Evolutionary conservation across 2,113 vertebrate genomes (phyloP), one percentile per base, ranked within the genome.

Genomic region (Odontesthes bonariensis): DNA sequence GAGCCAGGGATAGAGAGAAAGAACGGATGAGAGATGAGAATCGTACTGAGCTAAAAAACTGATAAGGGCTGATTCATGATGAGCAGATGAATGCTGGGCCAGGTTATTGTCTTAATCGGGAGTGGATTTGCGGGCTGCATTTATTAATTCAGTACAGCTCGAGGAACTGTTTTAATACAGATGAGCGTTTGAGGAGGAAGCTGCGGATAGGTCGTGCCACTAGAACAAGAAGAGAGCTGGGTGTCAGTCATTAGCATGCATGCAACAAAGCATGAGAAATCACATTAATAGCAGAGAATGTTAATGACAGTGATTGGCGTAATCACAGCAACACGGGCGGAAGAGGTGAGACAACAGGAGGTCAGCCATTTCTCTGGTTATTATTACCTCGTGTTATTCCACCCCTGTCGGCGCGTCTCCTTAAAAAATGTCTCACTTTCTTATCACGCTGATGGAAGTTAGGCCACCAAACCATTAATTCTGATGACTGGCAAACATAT

Each of bases 251-350:
- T 93, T 89, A 90, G 83, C 79, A 89, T 92, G 89, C 86, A 77
- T 57, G 84, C 76, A 60, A 73, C 83, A 89, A 86, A 83, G 86
- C 81, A 69, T 75, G 75, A 85, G 83, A 87, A 89, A 90, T 87
- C 85, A 86, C 85, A 81, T 89, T 88, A 80, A 90, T 89, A 75
- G 61, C 74, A 1, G 64, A 47, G 83, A 86, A 84, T 87, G 88
- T 82, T 89, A 89, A 91, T 91, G 87, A 87, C 86, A 82, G 83
- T 92, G 92, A 93, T 93, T 90, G 91, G 86, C 79, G 32, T 88
- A 90, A 93, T 93, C 88, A 89, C 85, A 60, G 87, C 69, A 75
- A 81, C 87, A 64, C 13, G 56, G 77, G 82, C 32, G 73, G 72
- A 87, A 79, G 81, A 77, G 69, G 70, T 57, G 79, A 85, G 82